Conservation (phyloP, 2,888 invertebrate genomes). For the Amiota mariae region DNA sequence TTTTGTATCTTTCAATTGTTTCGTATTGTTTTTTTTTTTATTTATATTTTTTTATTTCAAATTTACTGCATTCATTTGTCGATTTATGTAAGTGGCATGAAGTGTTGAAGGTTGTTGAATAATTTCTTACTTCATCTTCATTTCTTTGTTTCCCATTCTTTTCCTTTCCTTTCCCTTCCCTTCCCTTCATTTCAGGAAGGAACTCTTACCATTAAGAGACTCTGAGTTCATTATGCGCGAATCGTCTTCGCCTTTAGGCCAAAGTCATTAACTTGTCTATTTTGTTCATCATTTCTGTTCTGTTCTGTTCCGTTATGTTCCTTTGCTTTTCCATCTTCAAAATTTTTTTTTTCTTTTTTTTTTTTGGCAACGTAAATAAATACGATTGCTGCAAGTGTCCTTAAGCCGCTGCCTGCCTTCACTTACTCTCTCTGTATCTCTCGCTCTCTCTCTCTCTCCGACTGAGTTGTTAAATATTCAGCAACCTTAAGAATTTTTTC, state of each 20-base stretch:
- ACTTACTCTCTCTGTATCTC: conserved; percentile 22
- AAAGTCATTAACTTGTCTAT: conserved; percentile 68
- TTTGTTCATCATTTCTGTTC: conserved; percentile 53
- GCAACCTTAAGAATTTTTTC: conserved; percentile 67
- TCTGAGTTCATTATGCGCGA: conserved; percentile 5
- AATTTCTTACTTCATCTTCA: background rate
- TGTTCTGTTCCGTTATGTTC: conserved; percentile 46
- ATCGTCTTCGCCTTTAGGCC: conserved; percentile 48
- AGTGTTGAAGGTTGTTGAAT: too few relatives aligned
- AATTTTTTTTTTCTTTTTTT: conserved; percentile 48
- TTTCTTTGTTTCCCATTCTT: conserved; percentile 50
- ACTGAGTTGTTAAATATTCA: conserved; percentile 58
- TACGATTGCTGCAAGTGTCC: conserved; percentile 2
- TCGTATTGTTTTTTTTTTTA: too few relatives aligned
- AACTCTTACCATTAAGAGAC: background rate
- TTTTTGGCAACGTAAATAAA: conserved; percentile 24
- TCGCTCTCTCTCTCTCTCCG: conserved; percentile 27
- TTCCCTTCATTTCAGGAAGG: background rate
- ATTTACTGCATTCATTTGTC: background rate
- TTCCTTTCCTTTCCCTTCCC: conserved; percentile 43
- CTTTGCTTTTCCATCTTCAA: conserved; percentile 36
- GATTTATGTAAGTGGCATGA: background rate
- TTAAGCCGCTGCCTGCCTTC: background rate
- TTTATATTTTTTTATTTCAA: conserved; percentile 9
- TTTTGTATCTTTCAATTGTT: conserved; percentile 34